Evolutionary conservation across 2,888 invertebrate genomes (phyloP).

Genomic region (Trachelus tabidus): DNA sequence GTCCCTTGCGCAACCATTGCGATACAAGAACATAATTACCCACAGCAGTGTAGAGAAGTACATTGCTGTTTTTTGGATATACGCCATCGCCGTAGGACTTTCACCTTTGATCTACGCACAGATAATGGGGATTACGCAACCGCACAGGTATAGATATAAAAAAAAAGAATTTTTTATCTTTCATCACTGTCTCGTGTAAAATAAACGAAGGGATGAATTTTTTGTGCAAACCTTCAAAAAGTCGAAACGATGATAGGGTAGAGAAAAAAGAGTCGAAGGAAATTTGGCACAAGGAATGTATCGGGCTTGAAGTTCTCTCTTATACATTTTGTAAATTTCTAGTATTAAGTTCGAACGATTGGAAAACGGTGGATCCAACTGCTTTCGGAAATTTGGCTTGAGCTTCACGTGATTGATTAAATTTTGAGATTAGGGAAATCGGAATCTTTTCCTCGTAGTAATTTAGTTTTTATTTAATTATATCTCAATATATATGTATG

Average conservation of each 20-base stretch:
- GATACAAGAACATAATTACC: slow-evolving; percentile 74
- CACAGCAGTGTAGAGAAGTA: slow-evolving; percentile 71
- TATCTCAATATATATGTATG: neutral
- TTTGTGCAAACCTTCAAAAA: neutral
- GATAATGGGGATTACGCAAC: slow-evolving; percentile 52
- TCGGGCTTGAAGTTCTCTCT: neutral
- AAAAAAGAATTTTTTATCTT: slow-evolving; percentile 1
- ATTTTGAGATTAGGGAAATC: neutral
- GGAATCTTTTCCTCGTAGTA: neutral
- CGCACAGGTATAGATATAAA: slow-evolving; percentile 41
- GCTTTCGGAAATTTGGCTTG: neutral
- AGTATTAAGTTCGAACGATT: neutral
- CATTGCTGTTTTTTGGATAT: slow-evolving; percentile 72
- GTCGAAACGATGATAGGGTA: neutral
- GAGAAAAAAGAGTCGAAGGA: too few species aligned
- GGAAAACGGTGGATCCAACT: neutral
- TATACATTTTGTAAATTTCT: neutral
- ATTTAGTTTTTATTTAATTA: neutral
- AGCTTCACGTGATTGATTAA: neutral
- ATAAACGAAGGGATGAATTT: neutral
- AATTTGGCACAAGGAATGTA: neutral
- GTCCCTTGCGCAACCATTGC: slow-evolving; percentile 72
- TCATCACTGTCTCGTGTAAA: neutral
- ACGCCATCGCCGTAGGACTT: slow-evolving; percentile 70
- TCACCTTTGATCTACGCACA: slow-evolving; percentile 69